phyloP scores from a whole-genome alignment of 2,888 invertebrate species.

The Lumbricus terrestris region DNA sequence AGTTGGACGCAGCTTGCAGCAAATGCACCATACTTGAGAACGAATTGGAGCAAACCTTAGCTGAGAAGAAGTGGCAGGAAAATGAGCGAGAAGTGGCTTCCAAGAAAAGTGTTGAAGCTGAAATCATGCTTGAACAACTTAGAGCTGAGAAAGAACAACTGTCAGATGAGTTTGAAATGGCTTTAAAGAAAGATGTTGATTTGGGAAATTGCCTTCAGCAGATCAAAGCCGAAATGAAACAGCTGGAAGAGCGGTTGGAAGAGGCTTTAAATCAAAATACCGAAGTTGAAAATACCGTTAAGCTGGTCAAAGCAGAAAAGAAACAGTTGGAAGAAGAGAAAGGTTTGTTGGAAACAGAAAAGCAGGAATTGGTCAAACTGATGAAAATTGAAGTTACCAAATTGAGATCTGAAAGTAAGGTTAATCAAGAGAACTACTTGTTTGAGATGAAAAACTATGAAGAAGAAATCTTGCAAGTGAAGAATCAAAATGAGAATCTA shows the following conservation, averaged over 20 bases:
- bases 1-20: not conserved
- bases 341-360: not conserved
- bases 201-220: not conserved
- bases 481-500: not conserved
- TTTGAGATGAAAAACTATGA: not conserved
- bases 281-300: not conserved
- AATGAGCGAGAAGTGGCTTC: not conserved
- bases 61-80: not conserved
- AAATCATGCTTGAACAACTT: not conserved
- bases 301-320: not conserved
- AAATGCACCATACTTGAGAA: not conserved
- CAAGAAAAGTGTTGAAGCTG: not conserved
- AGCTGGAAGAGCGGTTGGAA: not conserved
- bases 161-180: slow-evolving; percentile 4
- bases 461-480: not conserved
- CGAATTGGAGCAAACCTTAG: not conserved
- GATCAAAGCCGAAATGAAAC: not conserved
- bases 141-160: not conserved
- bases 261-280: not conserved
- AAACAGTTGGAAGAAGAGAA: not conserved
- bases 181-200: not conserved
- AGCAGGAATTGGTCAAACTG: not conserved
- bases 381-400: not conserved
- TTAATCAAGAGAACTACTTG: not conserved
- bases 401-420: not conserved